Evolutionary conservation across 2,113 vertebrate species (phyloP), one percentile per base, ranked within the genome.

Genomic region (Abramis brama): DNA sequence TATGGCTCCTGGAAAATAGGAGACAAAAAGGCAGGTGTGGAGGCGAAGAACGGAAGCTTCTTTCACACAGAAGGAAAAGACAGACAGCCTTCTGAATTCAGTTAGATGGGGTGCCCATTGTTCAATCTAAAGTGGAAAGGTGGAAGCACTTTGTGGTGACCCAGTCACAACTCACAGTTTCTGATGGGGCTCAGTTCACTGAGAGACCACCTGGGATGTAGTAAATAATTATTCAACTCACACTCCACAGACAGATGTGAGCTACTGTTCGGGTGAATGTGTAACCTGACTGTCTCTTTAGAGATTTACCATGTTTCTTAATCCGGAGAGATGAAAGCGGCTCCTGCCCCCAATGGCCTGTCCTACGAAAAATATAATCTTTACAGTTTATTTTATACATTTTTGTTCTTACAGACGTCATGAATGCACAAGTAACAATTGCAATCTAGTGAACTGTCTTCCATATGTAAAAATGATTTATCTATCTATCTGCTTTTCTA

Each of bases 111-210:
- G 78, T 39, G 59, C 23, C 59, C 59, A 73, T 76, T 81, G 78
- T 60, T 80, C 82, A 59, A 50, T 77, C 45, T 45, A 80, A 82
- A 81, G 70, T 39, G 52, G 21, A 78, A 83, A 70, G 70, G 76
- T 50, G 52, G 64, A 83, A 66, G 78, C 85, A 85, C 57, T 76
- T 84, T 27, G 45, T 45, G 57, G 64, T 71, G 79, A 89, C 80
- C 75, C 8, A 21, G 73, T 43, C 79, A 4, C 64, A 43, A 12
- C 47, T 12, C 47, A 4, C 25, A 64, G 30, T n/a, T 64, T 85
- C 70, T 84, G 79, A 87, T 86, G 25, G 33, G 59, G 10, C 27
- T 57, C 71, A 55, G 50, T 55, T 64, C 73, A 17, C 33, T 10
- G 57, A 68, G 25, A 45, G 80, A 86, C 81, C 84, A 86, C 86